Evolutionary conservation across 2,888 invertebrate species (phyloP).

Genomic region (Hemithea aestivaria): DNA sequence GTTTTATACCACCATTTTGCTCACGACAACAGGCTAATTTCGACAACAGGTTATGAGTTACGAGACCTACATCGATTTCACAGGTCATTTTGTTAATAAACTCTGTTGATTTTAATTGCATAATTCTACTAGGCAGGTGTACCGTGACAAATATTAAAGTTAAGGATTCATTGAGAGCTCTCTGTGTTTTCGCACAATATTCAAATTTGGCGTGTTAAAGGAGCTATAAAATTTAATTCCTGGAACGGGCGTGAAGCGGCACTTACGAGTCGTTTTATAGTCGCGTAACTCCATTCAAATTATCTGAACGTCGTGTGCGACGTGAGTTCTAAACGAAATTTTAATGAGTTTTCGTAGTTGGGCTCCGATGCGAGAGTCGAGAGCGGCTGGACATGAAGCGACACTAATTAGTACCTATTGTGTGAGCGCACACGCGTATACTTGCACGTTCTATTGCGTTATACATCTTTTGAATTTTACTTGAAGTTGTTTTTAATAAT

Average conservation of each 20-base stretch:
- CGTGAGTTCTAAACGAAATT: constrained; percentile 27
- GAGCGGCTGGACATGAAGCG: constrained; percentile 17
- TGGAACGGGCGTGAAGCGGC: constrained; percentile 49
- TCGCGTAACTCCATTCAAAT: constrained; percentile 42
- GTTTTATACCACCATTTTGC: constrained; percentile 12
- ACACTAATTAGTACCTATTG: constrained; percentile 14
- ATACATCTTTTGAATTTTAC: neutral
- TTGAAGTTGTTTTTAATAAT: too few species aligned
- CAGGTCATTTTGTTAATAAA: constrained; percentile 20
- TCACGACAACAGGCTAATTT: constrained; percentile 1
- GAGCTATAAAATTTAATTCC: constrained; percentile 53
- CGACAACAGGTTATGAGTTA: constrained; percentile 8
- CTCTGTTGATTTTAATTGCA: constrained; percentile 27
- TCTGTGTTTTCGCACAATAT: constrained; percentile 42
- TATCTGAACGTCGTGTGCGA: constrained; percentile 32
- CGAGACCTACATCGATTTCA: constrained; percentile 20
- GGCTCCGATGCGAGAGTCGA: constrained; percentile 2
- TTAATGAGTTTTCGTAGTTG: constrained; percentile 36
- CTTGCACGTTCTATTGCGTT: neutral
- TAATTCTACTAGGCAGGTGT: constrained; percentile 21
- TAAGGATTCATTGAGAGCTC: constrained; percentile 32
- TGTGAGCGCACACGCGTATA: neutral
- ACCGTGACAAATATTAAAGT: constrained; percentile 19
- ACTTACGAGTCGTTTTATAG: constrained; percentile 41
- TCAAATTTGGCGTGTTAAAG: constrained; percentile 54